phyloP scores from a whole-genome alignment of 2,888 invertebrate species.

The Hypena proboscidalis region DNA sequence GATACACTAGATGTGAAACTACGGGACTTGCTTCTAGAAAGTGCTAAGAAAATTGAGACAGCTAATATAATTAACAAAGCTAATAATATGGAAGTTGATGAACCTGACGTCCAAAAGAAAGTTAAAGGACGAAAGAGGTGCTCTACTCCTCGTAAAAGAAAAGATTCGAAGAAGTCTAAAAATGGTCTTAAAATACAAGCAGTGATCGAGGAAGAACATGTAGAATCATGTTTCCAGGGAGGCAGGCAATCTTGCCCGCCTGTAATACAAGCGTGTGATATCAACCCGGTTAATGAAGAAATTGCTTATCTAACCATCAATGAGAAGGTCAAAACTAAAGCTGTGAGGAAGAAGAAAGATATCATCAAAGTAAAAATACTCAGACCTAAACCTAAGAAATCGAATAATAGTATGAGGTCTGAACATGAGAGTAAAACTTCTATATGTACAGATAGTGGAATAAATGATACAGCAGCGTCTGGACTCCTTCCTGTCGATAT shows the following conservation, averaged over 20 bases:
- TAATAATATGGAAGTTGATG: constrained; percentile 41
- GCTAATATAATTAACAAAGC: too few relatives aligned
- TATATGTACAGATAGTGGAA: constrained; percentile 60
- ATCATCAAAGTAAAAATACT: constrained; percentile 76
- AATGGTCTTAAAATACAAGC: constrained; percentile 42
- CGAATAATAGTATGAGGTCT: constrained; percentile 24
- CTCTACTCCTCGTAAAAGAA: constrained; percentile 64
- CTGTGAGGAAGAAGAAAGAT: constrained; percentile 65
- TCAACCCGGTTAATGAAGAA: constrained; percentile 32
- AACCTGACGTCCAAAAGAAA: constrained; percentile 33
- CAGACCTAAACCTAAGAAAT: constrained; percentile 55
- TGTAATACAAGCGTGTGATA: constrained; percentile 40
- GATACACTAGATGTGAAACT: constrained; percentile 66
- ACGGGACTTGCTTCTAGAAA: constrained; percentile 66
- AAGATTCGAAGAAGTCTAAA: constrained; percentile 41
- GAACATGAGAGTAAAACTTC: constrained; percentile 40
- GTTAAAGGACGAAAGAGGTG: constrained; percentile 53
- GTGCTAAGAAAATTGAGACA: constrained; percentile 60
- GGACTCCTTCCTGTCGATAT: constrained; percentile 51
- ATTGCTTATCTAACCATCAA: constrained; percentile 22
- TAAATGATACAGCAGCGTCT: constrained; percentile 60
- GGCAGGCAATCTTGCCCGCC: constrained; percentile 69
- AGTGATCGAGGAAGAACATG: constrained; percentile 65
- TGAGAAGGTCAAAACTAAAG: constrained; percentile 38
- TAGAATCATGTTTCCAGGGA: constrained; percentile 55